Base-by-base conservation (phyloP, 2,113 vertebrate species). In the Lota lota region DNA sequence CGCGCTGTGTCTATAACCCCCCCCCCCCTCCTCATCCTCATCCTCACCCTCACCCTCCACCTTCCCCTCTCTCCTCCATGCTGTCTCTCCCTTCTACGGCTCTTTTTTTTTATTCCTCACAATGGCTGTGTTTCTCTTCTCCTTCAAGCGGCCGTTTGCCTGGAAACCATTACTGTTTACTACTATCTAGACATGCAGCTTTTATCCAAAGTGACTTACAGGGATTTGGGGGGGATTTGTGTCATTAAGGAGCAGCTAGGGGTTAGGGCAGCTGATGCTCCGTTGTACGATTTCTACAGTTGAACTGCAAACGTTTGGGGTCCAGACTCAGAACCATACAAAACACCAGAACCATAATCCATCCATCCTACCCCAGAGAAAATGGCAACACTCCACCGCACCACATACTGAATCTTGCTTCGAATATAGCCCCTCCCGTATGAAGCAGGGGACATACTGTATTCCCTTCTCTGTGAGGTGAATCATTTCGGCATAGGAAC, bases 401-500 rank as follows among this genome's bases (percentile, higher is more conserved):
- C 64, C 64, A 61, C 28, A 33, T 6, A 33, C 28, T 33, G 28
- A 33, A 4, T 71, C 40, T 63, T 53, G 33, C 47, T 28, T 56
- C 8, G 14, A 16, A 20, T 17, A 17, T 61, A 1, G 3, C 14
- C 62, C 6, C 66, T 50, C 19, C 62, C 70, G 18, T 73, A 24
- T 68, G 74, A 61, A 58, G 70, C 68, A 75, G 77, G 68, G 12
- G 61, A 61, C 67, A 11, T 56, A 60, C 67, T 54, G 62, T 22
- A 6, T 33, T 33, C 62, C 70, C 75, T 69, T 61, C 63, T 22
- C 33, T 61, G 72, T 53, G 72, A 68, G 75, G 83, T 87, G 87
- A 87, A 87, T 86, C 74, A 82, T 89, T 88, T 80, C 70, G 76
- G 79, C 83, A 85, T 75, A 85, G 81, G 85, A 80, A 81, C 75